These are phyloP conservation scores for Paramisgurnus dabryanus DNA, from an alignment of 2,113 vertebrate genomes.

Conservation along the genomic window DNA sequence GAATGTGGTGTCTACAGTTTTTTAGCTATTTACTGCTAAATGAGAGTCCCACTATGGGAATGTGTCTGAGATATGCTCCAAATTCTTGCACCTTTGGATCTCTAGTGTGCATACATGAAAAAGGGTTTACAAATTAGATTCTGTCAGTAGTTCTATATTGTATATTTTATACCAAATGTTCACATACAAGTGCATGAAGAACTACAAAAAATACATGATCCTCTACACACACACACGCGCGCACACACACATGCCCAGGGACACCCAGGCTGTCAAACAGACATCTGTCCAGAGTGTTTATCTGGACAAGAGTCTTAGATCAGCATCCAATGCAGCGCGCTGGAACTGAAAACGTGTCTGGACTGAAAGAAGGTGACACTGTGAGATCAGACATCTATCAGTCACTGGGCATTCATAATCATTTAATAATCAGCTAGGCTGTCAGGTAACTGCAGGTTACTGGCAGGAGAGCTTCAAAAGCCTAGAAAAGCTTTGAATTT, in stretches of 20 bases:
- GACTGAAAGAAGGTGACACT: background rate
- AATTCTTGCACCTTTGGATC: too few species aligned
- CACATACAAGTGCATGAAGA: background rate
- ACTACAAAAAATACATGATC: background rate
- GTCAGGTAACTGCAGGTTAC: background rate
- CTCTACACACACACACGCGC: background rate
- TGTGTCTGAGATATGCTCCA: too few species aligned
- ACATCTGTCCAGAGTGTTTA: background rate
- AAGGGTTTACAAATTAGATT: too few species aligned
- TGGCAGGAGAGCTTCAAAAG: background rate
- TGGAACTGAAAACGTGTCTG: background rate
- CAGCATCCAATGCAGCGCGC: background rate
- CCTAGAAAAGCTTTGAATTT: constrained; percentile 21
- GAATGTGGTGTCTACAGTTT: too few species aligned
- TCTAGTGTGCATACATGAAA: too few species aligned
- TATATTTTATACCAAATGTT: background rate
- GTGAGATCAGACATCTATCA: constrained; percentile 7
- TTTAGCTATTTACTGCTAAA: too few species aligned
- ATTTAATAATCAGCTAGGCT: constrained; percentile 10
- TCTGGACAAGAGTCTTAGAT: background rate
- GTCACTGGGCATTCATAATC: constrained; percentile 11
- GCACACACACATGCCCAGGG: background rate
- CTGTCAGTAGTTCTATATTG: too few species aligned
- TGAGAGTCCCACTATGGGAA: too few species aligned
- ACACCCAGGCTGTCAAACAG: background rate